Conservation (phyloP, 2,888 invertebrate species). For the Ectobius pallidus region DNA sequence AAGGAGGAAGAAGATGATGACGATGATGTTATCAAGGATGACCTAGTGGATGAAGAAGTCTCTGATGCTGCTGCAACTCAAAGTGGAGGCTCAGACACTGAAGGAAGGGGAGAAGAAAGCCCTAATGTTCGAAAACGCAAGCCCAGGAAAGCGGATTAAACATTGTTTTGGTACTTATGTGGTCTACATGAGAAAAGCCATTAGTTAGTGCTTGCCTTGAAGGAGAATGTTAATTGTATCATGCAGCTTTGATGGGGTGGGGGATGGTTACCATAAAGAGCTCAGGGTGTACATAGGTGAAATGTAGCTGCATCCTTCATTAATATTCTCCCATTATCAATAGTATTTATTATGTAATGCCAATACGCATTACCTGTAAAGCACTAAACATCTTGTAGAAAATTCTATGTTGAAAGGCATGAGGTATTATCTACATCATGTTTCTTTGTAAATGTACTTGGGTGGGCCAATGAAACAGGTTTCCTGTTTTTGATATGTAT, state of each 20-base stretch:
- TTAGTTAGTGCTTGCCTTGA: neutral
- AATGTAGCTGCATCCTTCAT: neutral
- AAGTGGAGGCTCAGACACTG: slow-evolving; percentile 57
- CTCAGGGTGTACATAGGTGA: slow-evolving; percentile 6
- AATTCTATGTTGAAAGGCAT: too few species aligned
- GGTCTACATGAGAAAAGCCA: neutral
- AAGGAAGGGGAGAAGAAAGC: slow-evolving; percentile 52
- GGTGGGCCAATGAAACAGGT: neutral
- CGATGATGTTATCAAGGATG: slow-evolving; percentile 70
- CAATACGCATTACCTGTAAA: neutral
- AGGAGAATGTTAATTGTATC: neutral
- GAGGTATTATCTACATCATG: neutral
- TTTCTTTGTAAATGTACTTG: neutral
- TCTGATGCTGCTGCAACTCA: slow-evolving; percentile 53
- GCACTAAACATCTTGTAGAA: neutral
- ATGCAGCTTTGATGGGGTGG: neutral
- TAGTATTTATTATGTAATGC: neutral
- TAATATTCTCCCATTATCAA: neutral
- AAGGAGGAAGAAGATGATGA: slow-evolving; percentile 52
- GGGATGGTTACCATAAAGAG: slow-evolving; percentile 8
- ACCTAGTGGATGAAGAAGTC: slow-evolving; percentile 67
- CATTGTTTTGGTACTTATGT: neutral
- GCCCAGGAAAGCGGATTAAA: slow-evolving; percentile 73
- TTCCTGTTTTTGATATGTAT: neutral
- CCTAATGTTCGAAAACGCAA: slow-evolving; percentile 73